Conservation (phyloP, 2,888 invertebrate genomes). For the Mamestra brassicae region DNA sequence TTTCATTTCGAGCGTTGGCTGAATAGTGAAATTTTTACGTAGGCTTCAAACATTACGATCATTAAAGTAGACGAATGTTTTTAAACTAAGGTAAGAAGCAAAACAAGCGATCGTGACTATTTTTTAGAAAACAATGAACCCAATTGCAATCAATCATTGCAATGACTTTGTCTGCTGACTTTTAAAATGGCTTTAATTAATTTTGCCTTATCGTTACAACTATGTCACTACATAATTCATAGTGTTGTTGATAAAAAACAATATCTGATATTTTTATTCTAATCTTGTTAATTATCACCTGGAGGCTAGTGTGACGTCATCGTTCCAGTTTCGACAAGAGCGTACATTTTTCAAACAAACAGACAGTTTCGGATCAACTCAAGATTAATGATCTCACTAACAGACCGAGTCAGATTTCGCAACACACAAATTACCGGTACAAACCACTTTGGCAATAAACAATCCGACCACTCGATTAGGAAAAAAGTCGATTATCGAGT, state of each 20-base stretch:
- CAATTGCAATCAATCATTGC: constrained; percentile 54
- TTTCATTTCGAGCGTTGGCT: constrained; percentile 68
- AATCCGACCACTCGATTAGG: constrained; percentile 74
- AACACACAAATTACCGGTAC: constrained; percentile 80
- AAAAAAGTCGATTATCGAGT: constrained; percentile 68
- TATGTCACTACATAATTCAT: constrained; percentile 59
- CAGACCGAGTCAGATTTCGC: constrained; percentile 82
- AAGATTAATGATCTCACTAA: constrained; percentile 85
- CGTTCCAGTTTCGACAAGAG: constrained; percentile 73
- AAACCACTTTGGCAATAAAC: constrained; percentile 79
- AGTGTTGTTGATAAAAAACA: constrained; percentile 60
- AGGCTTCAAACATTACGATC: constrained; percentile 65
- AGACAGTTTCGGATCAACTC: constrained; percentile 82
- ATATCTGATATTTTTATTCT: constrained; percentile 60
- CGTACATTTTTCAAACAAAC: constrained; percentile 81
- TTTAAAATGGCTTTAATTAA: constrained; percentile 54
- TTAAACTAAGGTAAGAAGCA: constrained; percentile 23
- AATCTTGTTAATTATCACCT: constrained; percentile 71
- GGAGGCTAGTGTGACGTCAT: constrained; percentile 72
- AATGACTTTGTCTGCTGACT: constrained; percentile 43
- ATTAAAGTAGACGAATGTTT: constrained; percentile 51
- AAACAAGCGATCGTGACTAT: constrained; percentile 32
- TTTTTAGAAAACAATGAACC: constrained; percentile 46
- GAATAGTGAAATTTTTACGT: constrained; percentile 68
- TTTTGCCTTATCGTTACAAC: constrained; percentile 49